Evolutionary conservation across 1,140 invertebrate species (phyloP), one percentile per base, ranked within the genome.

Genomic region (Drosophila watanabei): DNA sequence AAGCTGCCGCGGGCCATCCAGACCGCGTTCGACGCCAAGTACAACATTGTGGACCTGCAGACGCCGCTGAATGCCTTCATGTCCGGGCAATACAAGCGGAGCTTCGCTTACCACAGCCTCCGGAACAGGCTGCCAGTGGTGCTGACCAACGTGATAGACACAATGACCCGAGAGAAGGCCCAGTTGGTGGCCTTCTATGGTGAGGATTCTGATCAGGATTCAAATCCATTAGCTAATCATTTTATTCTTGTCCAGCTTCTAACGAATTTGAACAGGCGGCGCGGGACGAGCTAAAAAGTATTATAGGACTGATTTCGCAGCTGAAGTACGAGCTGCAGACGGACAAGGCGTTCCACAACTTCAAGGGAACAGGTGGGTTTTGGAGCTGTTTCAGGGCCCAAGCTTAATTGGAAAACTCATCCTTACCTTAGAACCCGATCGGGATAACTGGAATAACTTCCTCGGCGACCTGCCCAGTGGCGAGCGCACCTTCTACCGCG

Each of bases 301-400:
- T 98, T 13, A 97, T 98, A 76, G 96, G 97, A 18, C 94, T 95
- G 69, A 93, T 99, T 28, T 97, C 98, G 13, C 96, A 97, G 87
- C 93, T 99, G 6, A 98, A 98, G 93, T 98, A 98, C 94, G 97
- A 99, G 93, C 93, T 99, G 16, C 95, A 97, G 90, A 99, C 98
- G 1, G 98, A 99, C 93, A 99, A 99, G 93, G 93, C 94, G 5
- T 94, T 99, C 10, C 92, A 94, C 37, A 92, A 91, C 18, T 83
- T 95, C 28, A 61, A 75, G 18, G 85, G 94, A 45, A 92, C 93
- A 54, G 93, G 93, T 83, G 65, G 54, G 68, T 46, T 5, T 16
- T 5, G 2, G 1, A 3, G 48, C 16, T 51, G 6, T 0, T n/a
- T 48, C 5, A 18, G 18, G 30, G 11, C 0, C 16, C 4, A 9